A percentile compares a stretch with the other conserved stretches of the same genome.
phyloP scores from a whole-genome alignment of 2,888 invertebrate species.

The Pseudococcus longispinus region DNA sequence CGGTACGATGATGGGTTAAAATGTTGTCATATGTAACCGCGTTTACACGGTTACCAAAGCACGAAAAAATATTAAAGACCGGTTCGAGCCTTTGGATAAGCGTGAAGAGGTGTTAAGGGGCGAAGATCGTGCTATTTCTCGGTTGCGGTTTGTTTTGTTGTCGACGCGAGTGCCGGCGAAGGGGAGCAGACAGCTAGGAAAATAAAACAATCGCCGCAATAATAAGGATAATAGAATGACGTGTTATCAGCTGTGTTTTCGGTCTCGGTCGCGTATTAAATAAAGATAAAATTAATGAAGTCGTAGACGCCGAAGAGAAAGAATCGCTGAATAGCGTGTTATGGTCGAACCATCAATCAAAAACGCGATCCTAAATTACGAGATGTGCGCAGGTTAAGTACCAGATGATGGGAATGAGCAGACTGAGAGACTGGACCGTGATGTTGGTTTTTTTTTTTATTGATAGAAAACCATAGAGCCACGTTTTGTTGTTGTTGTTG shows the following conservation, averaged over 20 bases:
- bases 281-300: slow-evolving; percentile 39
- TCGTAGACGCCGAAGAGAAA: slow-evolving; percentile 5
- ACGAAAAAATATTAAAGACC: slow-evolving; percentile 3
- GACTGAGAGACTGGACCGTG: slow-evolving; percentile 21
- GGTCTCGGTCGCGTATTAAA: not conserved
- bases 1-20: not conserved
- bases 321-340: slow-evolving; percentile 43
- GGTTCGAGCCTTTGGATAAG: not conserved
- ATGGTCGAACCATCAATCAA: slow-evolving; percentile 53
- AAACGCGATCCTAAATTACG: slow-evolving; percentile 25
- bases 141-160: slow-evolving; percentile 7
- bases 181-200: not conserved
- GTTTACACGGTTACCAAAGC: slow-evolving; percentile 33
- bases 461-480: slow-evolving; percentile 19
- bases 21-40: slow-evolving; percentile 29
- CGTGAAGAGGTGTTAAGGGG: not conserved
- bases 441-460: slow-evolving; percentile 43
- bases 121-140: slow-evolving; percentile 27
- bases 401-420: slow-evolving; percentile 48
- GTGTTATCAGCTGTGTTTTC: slow-evolving; percentile 49
- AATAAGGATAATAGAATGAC: slow-evolving; percentile 49
- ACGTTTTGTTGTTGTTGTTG: slow-evolving; percentile 33
- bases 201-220: slow-evolving; percentile 46
- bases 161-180: not conserved
- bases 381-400: slow-evolving; percentile 49